phyloP scores from a whole-genome alignment of 2,797 vertebrate species.

The Pristis pectinata region DNA sequence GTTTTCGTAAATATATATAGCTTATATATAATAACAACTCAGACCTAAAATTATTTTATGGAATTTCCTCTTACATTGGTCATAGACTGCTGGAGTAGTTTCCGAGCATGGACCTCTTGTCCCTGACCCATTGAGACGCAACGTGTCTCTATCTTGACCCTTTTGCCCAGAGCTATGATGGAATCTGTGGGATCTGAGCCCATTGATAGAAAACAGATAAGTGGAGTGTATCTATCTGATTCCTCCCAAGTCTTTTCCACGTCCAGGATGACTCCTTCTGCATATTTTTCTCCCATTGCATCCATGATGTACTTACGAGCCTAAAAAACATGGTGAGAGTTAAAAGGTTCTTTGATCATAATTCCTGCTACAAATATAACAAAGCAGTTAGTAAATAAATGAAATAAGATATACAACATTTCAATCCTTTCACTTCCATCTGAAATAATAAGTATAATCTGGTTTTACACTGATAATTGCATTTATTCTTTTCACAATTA shows the following conservation, averaged over 20 bases:
- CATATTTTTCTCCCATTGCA: constrained; percentile 78
- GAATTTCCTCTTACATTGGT: constrained; percentile 65
- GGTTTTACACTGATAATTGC: not conserved
- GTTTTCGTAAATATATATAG: not conserved
- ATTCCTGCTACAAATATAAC: not conserved
- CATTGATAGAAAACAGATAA: constrained; percentile 93
- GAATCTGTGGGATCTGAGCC: constrained; percentile 90
- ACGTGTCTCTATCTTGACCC: constrained; percentile 72
- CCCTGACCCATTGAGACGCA: constrained; percentile 94
- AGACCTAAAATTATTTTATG: not conserved
- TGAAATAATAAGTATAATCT: not conserved
- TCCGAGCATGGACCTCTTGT: constrained; percentile 84
- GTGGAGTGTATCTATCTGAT: constrained; percentile 77
- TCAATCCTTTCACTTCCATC: not conserved
- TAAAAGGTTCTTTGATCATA: not conserved
- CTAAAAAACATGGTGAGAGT: constrained; percentile 53
- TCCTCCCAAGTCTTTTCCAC: constrained; percentile 91
- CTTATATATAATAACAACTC: not conserved
- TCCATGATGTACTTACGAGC: constrained; percentile 85
- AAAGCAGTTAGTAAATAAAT: not conserved
- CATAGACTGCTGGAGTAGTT: constrained; percentile 85
- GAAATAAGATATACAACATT: not conserved
- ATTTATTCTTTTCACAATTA: not conserved
- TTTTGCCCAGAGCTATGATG: constrained; percentile 86
- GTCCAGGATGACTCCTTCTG: constrained; percentile 78